Evolutionary conservation across 2,888 invertebrate species (phyloP), one percentile per base, ranked within the genome.

Genomic region (Opisthograptis luteolata): DNA sequence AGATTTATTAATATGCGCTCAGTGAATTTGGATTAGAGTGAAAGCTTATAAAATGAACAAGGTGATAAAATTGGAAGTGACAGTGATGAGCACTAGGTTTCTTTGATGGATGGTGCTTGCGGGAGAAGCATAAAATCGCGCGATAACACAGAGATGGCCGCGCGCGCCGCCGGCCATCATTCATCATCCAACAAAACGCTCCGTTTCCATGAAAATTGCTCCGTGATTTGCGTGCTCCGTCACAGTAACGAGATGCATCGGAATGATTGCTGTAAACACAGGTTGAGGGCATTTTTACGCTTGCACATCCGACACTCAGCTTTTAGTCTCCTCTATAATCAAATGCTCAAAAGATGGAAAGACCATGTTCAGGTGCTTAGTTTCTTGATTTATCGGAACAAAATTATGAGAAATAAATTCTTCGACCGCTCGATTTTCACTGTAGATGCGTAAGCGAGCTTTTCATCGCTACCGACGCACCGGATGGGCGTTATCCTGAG

Each of bases 401-500:
- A 44, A 55, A 55, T 57, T 31, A 39, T 41, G 40, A 12, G 41
- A 22, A 43, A 58, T 54, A 49, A 51, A 60, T 47, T 20, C 22
- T 28, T 30, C 15, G 40, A 49, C 20, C 20, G 31, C 8, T 30
- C 30, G 43, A 41, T 56, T 54, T 53, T 28, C 48, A 10, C 20
- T 22, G 34, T 9, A 14, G 22, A 12, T 32, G 55, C 30, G 49
- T 42, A 61, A 66, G 60, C 60, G 68, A 68, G 58, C 68, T 84
- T 81, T 76, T 78, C 54, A 37, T 22, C 17, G 39, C 24, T 17
- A 15, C 37, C 27, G 32, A n/a, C n/a, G 40, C 80, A 72, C 73
- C 82, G 86, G 85, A 87, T 79, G 81, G 74, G 66, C 75, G 66
- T 72, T 73, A 60, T 66, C 66, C 69, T 71, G 70, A 30, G 70